These are phyloP conservation scores for Turritopsis dohrnii DNA, from an alignment of 30 jellyfish, hydroid and myxozoan genomes.

Conservation along the genomic window DNA sequence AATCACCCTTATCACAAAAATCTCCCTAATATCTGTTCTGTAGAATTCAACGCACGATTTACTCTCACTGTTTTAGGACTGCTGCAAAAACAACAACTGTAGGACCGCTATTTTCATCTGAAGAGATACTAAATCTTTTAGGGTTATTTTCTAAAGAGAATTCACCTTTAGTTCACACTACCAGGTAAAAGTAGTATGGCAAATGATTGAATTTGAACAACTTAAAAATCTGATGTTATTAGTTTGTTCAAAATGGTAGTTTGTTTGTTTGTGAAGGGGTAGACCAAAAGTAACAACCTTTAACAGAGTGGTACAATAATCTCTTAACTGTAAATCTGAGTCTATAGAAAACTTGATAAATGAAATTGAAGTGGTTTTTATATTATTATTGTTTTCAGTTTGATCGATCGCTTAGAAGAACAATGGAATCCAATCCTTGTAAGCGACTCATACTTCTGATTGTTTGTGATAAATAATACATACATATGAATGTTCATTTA, in stretches of 20 bases:
- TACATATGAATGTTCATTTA: no score
- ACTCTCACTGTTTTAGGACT: background rate
- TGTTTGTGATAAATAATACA: background rate
- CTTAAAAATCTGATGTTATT: background rate
- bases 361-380: no score
- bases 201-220: background rate
- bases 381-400: background rate
- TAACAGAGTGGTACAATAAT: no score
- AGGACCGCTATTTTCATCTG: conserved; percentile 1
- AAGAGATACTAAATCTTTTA: conserved; percentile 14
- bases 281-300: background rate
- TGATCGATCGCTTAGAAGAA: background rate
- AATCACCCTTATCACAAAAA: no score
- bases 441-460: background rate
- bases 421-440: background rate
- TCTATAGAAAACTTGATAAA: no score
- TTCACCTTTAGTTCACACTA: conserved; percentile 25
- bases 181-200: conserved; percentile 13
- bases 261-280: no score
- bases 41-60: no score
- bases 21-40: no score
- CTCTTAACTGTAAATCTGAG: no score
- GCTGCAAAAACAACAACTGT: background rate
- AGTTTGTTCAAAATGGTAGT: no score
- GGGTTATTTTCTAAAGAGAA: conserved; percentile 16